phyloP scores from a whole-genome alignment of 1,140 invertebrate species.

The Aricia agestis region DNA sequence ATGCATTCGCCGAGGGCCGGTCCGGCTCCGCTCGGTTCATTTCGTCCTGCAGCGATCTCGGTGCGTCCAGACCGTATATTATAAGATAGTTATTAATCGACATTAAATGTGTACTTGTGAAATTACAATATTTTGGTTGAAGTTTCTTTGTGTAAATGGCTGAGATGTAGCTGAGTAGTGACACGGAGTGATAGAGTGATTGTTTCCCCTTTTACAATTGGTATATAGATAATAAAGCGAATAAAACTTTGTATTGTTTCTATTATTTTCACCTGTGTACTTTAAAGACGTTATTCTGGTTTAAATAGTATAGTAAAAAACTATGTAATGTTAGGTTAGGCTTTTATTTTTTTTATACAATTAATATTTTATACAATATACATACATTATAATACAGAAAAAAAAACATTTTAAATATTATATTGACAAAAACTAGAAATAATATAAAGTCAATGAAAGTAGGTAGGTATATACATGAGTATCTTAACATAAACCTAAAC shows the following conservation, averaged over 20 bases:
- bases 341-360: too few species aligned
- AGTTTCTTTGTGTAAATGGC: slow-evolving; percentile 73
- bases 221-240: slow-evolving; percentile 72
- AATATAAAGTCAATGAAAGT: too few species aligned
- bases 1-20: slow-evolving; percentile 17
- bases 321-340: too few species aligned
- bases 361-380: too few species aligned
- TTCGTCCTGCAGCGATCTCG: slow-evolving; percentile 34
- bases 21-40: slow-evolving; percentile 20
- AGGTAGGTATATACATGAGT: too few species aligned
- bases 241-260: slow-evolving; percentile 64
- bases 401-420: too few species aligned
- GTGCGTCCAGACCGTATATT: slow-evolving; percentile 42
- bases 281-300: too few species aligned
- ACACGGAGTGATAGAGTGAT: slow-evolving; percentile 70
- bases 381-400: too few species aligned
- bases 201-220: slow-evolving; percentile 74
- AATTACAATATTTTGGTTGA: slow-evolving; percentile 69
- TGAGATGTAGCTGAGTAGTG: slow-evolving; percentile 67
- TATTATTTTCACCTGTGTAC: slow-evolving; percentile 42
- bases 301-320: too few species aligned
- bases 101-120: slow-evolving; percentile 76
- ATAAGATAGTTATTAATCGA: slow-evolving; percentile 67
- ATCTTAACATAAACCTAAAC: too few species aligned
- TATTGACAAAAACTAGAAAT: too few species aligned